phyloP scores from a whole-genome alignment of 1,140 invertebrate species.

The Atopsyche davidsoni region DNA sequence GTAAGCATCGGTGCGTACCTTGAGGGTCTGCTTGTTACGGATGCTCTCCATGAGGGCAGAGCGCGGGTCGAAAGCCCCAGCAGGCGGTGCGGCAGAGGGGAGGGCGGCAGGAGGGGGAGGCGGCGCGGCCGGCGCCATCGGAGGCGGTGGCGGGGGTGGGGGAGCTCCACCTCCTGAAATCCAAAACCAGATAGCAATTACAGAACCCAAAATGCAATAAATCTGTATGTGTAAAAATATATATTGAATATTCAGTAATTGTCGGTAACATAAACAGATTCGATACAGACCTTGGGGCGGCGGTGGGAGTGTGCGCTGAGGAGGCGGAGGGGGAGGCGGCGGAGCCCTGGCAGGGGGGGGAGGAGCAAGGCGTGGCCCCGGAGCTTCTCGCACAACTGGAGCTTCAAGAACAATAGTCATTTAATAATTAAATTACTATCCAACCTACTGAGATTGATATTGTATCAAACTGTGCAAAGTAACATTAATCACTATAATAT shows the following conservation, averaged over 20 bases:
- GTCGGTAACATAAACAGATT: too few relatives aligned
- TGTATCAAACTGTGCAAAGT: too few relatives aligned
- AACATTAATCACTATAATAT: too few relatives aligned
- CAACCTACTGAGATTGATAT: too few relatives aligned
- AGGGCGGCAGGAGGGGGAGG: constrained; percentile 27
- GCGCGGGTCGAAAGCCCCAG: constrained; percentile 46
- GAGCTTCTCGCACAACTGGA: constrained; percentile 34
- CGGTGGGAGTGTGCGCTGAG: constrained; percentile 39
- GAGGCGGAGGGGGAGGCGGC: constrained; percentile 50
- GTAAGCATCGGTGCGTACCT: constrained; percentile 40
- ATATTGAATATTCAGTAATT: too few relatives aligned
- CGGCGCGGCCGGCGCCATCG: constrained; percentile 32
- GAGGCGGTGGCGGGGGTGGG: constrained; percentile 43
- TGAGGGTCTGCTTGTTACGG: constrained; percentile 56
- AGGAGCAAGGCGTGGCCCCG: constrained; percentile 28
- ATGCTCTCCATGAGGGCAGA: constrained; percentile 75
- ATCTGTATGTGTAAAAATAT: too few relatives aligned
- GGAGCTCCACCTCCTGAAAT: constrained; percentile 33
- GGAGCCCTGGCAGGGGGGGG: constrained; percentile 35
- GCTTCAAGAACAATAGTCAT: too few relatives aligned
- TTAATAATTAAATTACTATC: too few relatives aligned
- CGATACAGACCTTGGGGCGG: constrained; percentile 50
- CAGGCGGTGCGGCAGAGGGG: constrained; percentile 29
- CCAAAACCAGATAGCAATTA: too few relatives aligned
- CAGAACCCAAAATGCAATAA: too few relatives aligned